A percentile compares a stretch with the other conserved stretches of the same genome.
These are phyloP conservation scores for Vulpes lagopus DNA, from an alignment of 2,113 vertebrate genomes.

Conservation along the genomic window DNA sequence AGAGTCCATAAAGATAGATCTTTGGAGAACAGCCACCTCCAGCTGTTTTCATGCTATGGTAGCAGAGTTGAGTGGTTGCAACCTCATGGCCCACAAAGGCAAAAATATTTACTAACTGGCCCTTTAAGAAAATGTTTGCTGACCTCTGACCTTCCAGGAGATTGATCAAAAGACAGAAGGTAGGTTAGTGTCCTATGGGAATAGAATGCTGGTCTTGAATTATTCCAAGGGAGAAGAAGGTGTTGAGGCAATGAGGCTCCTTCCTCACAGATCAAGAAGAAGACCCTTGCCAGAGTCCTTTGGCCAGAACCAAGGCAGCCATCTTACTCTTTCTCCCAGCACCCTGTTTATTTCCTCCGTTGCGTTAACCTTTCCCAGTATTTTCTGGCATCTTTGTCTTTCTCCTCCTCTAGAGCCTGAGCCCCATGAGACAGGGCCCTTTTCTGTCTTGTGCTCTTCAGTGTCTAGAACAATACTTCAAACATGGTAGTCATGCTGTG, in stretches of 20 bases:
- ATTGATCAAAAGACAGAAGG: not conserved
- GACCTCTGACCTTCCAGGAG: not conserved
- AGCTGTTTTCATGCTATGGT: not conserved
- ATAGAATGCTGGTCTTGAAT: not conserved
- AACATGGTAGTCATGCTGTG: not conserved
- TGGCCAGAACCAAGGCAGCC: not conserved
- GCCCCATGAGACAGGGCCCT: not conserved
- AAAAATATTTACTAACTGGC: not conserved
- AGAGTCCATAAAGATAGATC: not conserved
- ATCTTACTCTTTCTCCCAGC: not conserved
- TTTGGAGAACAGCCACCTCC: not conserved
- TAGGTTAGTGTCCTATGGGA: not conserved
- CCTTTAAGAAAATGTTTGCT: constrained; percentile 6
- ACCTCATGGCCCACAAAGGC: not conserved
- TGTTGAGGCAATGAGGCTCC: not conserved
- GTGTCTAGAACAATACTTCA: not conserved
- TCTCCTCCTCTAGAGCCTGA: not conserved
- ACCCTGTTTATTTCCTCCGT: not conserved
- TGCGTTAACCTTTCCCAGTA: not conserved
- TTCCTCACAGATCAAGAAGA: not conserved
- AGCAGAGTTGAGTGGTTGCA: not conserved
- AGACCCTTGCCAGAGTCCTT: not conserved
- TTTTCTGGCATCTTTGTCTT: not conserved
- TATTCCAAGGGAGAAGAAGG: not conserved
- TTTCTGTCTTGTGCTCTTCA: not conserved